Conservation (phyloP, 2,888 invertebrate genomes). For the Cephus rjabovi region DNA sequence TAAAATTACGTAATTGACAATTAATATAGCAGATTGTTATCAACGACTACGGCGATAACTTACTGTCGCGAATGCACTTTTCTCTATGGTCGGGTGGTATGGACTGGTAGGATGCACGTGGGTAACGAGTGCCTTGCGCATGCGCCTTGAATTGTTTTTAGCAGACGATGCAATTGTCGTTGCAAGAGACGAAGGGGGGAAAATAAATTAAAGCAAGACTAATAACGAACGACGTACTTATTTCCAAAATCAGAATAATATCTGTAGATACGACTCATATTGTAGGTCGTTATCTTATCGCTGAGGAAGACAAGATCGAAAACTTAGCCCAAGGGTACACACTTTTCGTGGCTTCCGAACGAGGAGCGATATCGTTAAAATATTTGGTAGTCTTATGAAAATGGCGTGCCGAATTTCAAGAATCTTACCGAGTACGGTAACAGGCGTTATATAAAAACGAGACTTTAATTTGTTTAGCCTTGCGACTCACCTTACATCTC, state of each 20-base stretch:
- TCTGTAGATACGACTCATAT: background rate
- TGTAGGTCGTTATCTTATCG: background rate
- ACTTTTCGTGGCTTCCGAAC: background rate
- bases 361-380: background rate
- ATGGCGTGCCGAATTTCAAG: background rate
- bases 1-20: background rate
- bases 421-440: background rate
- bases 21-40: background rate
- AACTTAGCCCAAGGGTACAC: background rate
- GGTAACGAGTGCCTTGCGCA: background rate
- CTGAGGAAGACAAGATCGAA: background rate
- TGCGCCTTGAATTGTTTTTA: background rate
- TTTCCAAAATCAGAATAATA: background rate
- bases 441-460: background rate
- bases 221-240: background rate
- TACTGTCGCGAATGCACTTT: background rate
- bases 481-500: conserved; percentile 71
- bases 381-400: background rate
- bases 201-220: no score
- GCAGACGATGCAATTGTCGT: background rate
- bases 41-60: background rate
- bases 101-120: background rate
- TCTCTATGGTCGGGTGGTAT: no score
- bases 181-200: background rate
- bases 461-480: background rate